Evolutionary conservation across 2,797 vertebrate genomes (phyloP), one percentile per base, ranked within the genome.

Genomic region (Bucorvus abyssinicus): DNA sequence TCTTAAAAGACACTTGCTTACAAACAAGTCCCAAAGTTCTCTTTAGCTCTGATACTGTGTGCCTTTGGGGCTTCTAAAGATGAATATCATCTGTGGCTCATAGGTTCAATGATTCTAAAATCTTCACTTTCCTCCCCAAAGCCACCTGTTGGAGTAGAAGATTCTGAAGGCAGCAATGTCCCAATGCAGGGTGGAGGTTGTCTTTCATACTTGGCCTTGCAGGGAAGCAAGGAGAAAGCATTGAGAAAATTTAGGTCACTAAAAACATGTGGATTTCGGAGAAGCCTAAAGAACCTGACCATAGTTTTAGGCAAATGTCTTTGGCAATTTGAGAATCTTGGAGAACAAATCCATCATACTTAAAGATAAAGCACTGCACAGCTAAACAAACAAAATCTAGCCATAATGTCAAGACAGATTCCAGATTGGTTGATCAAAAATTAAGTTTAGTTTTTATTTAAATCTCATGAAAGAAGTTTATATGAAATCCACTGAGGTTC

Each of bases 401-500:
- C 96, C 94, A 96, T 97, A 96, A 92, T 96, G 84, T 93, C 85
- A 78, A 87, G 93, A 94, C 81, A 90, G 88, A 97, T 91, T 95
- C 76, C 42, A 47, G 84, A 95, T 83, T 94, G 96, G 86, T 92
- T 96, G 96, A 96, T 97, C 15, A 95, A 97, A 93, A 97, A 97
- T 97, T 97, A 97, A 97, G 97, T 97, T 97, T 98, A 96, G 97
- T 98, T 97, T 97, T 97, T 94, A 23, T 83, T 77, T 9, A 96
- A 97, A 97, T 97, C 87, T 95, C 97, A 94, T 97, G 91, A 94
- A 89, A 97, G 97, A 98, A 97, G 98, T 95, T 89, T 96, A 94
- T 95, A 98, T 98, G 98, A 98, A 98, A 98, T 98, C 98, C 98
- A 98, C 97, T 94, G 92, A 95, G 95, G 92, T 97, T 92, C 97